Evolutionary conservation across 2,113 vertebrate species (phyloP), one percentile per base, ranked within the genome.

Genomic region (Campylomormyrus tamandua): DNA sequence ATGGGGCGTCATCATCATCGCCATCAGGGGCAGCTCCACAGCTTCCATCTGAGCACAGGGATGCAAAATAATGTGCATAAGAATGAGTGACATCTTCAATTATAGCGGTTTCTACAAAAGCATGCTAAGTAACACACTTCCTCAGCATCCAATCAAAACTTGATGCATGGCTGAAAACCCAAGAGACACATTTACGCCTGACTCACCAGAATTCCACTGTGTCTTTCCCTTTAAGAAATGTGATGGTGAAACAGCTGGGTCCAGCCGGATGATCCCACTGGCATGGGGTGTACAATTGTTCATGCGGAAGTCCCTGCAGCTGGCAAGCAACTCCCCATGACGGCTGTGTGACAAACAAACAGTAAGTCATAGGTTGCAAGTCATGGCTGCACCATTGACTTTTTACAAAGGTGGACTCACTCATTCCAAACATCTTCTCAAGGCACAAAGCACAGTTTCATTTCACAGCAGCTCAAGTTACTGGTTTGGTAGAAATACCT

Each of bases 291-390:
- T 93, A 92, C 94, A 97, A 0, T 95, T 94, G 90, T 97, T 98
- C 91, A 99, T 97, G 74, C 96, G 93, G 90, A 98, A 99, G 91
- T 99, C 98, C 93, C 96, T 96, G 90, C 96, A 95, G 94, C 98
- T 98, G 84, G 96, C 97, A 27, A 98, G 90, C 5, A 97, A 17
- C 92, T 99, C 98, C 0, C 97, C 97, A 31, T 95, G 96, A 21
- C 91, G 42, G 94, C 98, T 99, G 93, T 35, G 83, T 27, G 39
- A 92, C 48, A 90, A 27, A 89, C 49, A 86, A 27, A 89, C 49
- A 88, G 27, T 13, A 10, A 56, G 27, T 31, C 19, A 86, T 9
- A 46, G 50, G 39, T 15, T 24, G 27, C n/a, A 50, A 52, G 46
- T 9, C 24, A 10, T 3, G 2, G 13, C n/a, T 77, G 31, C n/a